phyloP scores from a whole-genome alignment of 1,140 invertebrate genomes.

The Drosophila ercepeae region DNA sequence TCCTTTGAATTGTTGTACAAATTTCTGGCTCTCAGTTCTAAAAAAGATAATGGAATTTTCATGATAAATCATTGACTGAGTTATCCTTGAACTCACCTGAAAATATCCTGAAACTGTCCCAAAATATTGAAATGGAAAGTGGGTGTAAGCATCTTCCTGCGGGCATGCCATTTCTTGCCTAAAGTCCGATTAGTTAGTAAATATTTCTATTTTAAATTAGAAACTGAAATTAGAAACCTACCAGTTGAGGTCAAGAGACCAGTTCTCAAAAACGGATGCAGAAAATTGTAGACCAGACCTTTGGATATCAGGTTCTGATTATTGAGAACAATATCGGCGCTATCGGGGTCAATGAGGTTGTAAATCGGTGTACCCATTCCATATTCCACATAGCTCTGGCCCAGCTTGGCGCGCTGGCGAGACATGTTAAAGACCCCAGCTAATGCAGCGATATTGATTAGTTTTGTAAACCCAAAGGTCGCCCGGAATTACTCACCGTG shows the following conservation, averaged over 20 bases:
- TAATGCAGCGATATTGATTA: neutral
- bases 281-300: conserved; percentile 83
- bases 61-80: neutral
- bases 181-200: no score
- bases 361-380: conserved; percentile 42
- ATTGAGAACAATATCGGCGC: conserved; percentile 56
- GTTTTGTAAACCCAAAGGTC: neutral
- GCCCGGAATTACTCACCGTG: conserved; percentile 25
- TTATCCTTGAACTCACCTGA: conserved; percentile 84
- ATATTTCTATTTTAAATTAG: no score
- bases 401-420: conserved; percentile 25
- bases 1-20: conserved; percentile 60
- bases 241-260: conserved; percentile 88
- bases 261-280: conserved; percentile 87
- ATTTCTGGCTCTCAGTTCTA: conserved; percentile 83
- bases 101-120: conserved; percentile 89
- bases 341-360: conserved; percentile 63
- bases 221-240: no score
- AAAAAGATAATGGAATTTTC: neutral
- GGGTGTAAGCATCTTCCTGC: conserved; percentile 93
- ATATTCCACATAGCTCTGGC: conserved; percentile 60
- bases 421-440: conserved; percentile 38
- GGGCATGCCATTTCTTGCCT: conserved; percentile 89
- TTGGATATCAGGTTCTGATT: conserved; percentile 64
- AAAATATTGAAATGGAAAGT: conserved; percentile 96